Evolutionary conservation across 2,888 invertebrate genomes (phyloP).

Genomic region (Cephus spinipes): DNA sequence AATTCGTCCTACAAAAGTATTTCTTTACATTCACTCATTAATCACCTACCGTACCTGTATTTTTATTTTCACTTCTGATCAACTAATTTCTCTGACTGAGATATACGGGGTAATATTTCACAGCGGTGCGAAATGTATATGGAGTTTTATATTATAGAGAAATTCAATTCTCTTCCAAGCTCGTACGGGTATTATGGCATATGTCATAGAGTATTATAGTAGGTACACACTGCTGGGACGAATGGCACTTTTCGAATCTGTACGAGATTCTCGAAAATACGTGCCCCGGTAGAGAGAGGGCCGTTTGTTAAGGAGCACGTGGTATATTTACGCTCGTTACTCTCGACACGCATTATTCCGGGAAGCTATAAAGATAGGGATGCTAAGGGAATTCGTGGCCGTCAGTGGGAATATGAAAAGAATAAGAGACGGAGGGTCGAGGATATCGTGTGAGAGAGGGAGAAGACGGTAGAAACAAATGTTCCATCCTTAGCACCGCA

Average conservation of each 20-base stretch:
- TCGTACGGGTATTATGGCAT: not conserved
- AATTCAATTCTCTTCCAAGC: not conserved
- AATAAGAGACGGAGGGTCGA: not conserved
- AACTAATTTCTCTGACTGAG: not conserved
- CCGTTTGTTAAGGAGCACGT: not conserved
- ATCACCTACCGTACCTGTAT: not conserved
- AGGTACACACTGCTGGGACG: not conserved
- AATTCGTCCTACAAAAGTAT: not conserved
- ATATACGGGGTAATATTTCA: not conserved
- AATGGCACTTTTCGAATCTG: not conserved
- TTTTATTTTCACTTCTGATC: not conserved
- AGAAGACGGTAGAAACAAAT: conserved; percentile 33
- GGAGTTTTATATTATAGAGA: not conserved
- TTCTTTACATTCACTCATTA: not conserved
- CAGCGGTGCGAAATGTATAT: not conserved
- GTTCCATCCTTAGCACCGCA: conserved; percentile 39
- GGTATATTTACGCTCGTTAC: not conserved
- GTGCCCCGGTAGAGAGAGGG: not conserved
- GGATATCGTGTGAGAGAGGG: conserved; percentile 11
- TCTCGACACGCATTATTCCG: not conserved
- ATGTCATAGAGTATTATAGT: not conserved
- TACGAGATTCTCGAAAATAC: not conserved
- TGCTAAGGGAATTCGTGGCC: not conserved
- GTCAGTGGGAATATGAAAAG: not conserved
- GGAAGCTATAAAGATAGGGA: not conserved